Evolutionary conservation across 2,113 vertebrate genomes (phyloP).

Genomic region (Serilophus lunatus): DNA sequence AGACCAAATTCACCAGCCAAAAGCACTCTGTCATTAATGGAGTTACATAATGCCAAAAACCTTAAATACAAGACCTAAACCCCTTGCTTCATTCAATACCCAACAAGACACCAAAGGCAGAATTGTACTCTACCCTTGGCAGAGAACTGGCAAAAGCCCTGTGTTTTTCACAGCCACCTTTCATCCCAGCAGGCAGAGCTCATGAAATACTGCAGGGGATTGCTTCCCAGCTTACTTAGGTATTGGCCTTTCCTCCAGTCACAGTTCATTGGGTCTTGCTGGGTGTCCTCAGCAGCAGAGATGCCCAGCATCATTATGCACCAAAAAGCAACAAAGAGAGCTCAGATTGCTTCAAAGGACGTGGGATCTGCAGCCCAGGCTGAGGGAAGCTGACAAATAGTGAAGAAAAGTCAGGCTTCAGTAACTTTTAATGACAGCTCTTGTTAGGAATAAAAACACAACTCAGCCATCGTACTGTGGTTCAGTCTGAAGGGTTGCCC

Average conservation of each 20-base stretch:
- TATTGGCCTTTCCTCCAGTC: not conserved
- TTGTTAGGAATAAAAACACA: conserved; percentile 86
- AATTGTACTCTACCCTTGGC: not conserved
- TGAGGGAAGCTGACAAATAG: conserved; percentile 74
- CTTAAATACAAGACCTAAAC: not conserved
- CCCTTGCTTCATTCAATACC: not conserved
- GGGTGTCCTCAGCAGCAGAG: conserved; percentile 40
- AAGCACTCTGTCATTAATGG: not conserved
- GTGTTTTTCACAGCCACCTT: not conserved
- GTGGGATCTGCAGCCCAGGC: conserved; percentile 72
- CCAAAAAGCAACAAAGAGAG: conserved; percentile 75
- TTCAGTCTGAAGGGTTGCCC: conserved; percentile 61
- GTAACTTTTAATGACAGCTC: conserved; percentile 84
- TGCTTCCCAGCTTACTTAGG: not conserved
- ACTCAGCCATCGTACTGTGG: conserved; percentile 70
- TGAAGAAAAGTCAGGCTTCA: conserved; percentile 79
- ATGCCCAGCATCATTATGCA: conserved; percentile 75
- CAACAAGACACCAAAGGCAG: not conserved
- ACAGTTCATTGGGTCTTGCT: conserved; percentile 39
- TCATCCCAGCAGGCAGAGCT: conserved; percentile 18
- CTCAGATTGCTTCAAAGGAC: conserved; percentile 73
- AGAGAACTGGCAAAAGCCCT: not conserved
- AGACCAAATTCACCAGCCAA: not conserved
- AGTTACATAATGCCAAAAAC: not conserved
- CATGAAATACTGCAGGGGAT: not conserved